phyloP scores from a whole-genome alignment of 92 coral and sea anemone species.

The Anthopleura xanthogrammica region DNA sequence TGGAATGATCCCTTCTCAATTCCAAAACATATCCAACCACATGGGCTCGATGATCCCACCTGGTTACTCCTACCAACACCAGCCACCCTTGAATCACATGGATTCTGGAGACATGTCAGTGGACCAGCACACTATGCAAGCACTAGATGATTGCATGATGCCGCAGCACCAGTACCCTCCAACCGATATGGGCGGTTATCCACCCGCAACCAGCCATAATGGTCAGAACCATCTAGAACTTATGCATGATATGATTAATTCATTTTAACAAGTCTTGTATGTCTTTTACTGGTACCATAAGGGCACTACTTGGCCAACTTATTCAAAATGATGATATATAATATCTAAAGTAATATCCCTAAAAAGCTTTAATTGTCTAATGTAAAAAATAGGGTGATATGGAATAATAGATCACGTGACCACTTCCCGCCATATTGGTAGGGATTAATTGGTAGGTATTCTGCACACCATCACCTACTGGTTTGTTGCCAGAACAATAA shows the following conservation, averaged over 20 bases:
- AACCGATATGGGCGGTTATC: slow-evolving; percentile 80
- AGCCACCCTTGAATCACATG: slow-evolving; percentile 83
- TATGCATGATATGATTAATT: slow-evolving; percentile 99
- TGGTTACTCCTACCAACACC: slow-evolving; percentile 78
- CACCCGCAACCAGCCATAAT: slow-evolving; percentile 79
- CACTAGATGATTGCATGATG: slow-evolving; percentile 84
- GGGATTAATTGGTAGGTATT: too few relatives aligned
- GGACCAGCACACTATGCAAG: slow-evolving; percentile 78
- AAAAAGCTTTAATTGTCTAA: too few relatives aligned
- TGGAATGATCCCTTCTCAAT: slow-evolving; percentile 85
- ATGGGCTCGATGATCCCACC: slow-evolving; percentile 88
- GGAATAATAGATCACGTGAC: too few relatives aligned
- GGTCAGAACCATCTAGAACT: slow-evolving; percentile 99
- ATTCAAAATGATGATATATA: not conserved
- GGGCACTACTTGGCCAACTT: not conserved
- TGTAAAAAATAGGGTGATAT: too few relatives aligned
- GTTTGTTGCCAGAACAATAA: too few relatives aligned
- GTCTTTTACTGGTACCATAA: not conserved
- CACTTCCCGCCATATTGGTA: too few relatives aligned
- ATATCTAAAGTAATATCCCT: not conserved
- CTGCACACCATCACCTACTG: too few relatives aligned
- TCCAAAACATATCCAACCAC: slow-evolving; percentile 82
- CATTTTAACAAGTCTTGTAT: slow-evolving; percentile 59
- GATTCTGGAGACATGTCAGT: slow-evolving; percentile 72
- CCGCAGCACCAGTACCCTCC: slow-evolving; percentile 84